Evolutionary conservation across 2,797 vertebrate species (phyloP), one percentile per base, ranked within the genome.

Genomic region (Neopelma chrysocephalum): DNA sequence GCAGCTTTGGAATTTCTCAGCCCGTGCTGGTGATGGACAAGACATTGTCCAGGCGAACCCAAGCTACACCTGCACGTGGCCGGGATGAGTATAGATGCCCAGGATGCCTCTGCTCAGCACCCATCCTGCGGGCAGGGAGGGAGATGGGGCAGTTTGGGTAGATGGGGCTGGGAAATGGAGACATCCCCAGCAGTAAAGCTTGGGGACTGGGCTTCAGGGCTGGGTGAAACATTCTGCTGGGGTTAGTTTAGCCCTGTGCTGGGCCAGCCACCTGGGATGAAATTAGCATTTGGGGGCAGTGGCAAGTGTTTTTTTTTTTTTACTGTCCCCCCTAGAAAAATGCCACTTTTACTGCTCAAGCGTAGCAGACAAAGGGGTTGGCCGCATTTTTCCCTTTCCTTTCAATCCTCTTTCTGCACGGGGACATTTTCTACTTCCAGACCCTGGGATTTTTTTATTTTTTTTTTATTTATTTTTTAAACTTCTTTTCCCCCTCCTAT

Each of bases 401-500:
- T 96, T 93, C 91, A 79, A 47, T 32, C 36, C 53, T 42, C 73
- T 86, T 95, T 93, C 89, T 84, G n/a, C 87, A 92, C 12, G 4
- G 85, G 83, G 73, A 79, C 61, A 36, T 89, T 93, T 93, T 88
- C 77, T 64, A 23, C 76, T 94, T 93, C 69, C 79, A 88, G 78
- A 65, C 58, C 45, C 57, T 18, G 57, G 6, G 27, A 26, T 26
- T 15, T 27, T 15, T 50, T 27, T 57, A 0, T 2, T 3, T 43
- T 16, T 42, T 3, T 25, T 12, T 16, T 14, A 40, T 40, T 14
- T 40, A 40, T 38, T 7, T 8, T 8, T 17, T 14, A n/a, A 2
- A 5, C 11, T 27, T 43, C 6, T 53, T 51, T 15, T 2, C 12
- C 34, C 34, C 3, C 40, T 19, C 21, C 34, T 40, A 16, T 70